Evolutionary conservation across 2,888 invertebrate species (phyloP).

Genomic region (Parnassius smintheus): DNA sequence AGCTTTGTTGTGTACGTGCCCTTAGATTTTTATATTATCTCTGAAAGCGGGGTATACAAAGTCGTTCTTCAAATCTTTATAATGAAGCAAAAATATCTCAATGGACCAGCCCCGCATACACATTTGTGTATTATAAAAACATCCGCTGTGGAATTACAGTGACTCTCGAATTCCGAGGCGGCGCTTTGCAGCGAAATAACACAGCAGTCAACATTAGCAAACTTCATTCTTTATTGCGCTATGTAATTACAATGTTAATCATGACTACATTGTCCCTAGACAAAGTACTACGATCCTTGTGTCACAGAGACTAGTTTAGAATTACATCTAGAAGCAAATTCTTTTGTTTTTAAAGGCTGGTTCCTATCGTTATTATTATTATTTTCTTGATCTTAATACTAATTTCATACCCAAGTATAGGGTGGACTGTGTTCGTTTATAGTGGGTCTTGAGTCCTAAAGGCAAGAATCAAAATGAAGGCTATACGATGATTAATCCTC

Average conservation of each 20-base stretch:
- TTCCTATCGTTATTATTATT: too few relatives aligned
- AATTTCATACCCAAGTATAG: too few relatives aligned
- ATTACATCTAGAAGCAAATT: too few relatives aligned
- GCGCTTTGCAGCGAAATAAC: not conserved
- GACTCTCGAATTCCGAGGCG: not conserved
- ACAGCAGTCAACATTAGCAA: not conserved
- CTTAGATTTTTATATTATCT: slow-evolving; percentile 10
- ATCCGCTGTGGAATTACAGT: slow-evolving; percentile 4
- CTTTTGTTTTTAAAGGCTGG: too few relatives aligned
- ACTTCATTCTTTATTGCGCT: not conserved
- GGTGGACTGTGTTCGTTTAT: too few relatives aligned
- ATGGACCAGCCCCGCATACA: slow-evolving; percentile 11
- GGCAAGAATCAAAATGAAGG: too few relatives aligned
- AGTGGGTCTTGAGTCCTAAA: too few relatives aligned
- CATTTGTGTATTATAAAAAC: slow-evolving; percentile 6
- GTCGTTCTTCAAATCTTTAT: slow-evolving; percentile 19
- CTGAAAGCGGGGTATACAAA: slow-evolving; percentile 3
- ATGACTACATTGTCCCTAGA: too few relatives aligned
- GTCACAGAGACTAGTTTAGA: too few relatives aligned
- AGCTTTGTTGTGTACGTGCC: slow-evolving; percentile 1
- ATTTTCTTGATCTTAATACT: too few relatives aligned
- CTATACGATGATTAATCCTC: too few relatives aligned
- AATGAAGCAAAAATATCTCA: slow-evolving; percentile 24
- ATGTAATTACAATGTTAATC: not conserved
- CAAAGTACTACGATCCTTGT: too few relatives aligned